These are phyloP conservation scores for Rhinolophus sinicus DNA, from an alignment of 2,113 vertebrate genomes.

Conservation along the genomic window DNA sequence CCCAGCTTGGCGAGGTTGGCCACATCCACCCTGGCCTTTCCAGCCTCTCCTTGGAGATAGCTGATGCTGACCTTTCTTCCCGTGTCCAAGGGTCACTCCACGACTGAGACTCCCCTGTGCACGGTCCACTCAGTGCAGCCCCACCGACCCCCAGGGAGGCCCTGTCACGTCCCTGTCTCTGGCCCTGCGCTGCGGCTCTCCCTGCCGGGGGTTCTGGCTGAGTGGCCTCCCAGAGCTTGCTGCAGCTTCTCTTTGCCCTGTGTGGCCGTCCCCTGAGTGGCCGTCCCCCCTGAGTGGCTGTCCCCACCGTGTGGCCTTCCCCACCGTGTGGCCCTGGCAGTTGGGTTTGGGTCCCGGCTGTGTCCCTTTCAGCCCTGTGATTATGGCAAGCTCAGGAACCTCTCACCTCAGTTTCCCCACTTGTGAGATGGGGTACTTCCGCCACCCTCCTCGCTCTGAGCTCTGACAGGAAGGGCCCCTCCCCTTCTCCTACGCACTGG, in stretches of 20 bases:
- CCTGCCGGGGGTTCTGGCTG: not conserved
- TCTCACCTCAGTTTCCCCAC: not conserved
- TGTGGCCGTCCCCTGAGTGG: not conserved
- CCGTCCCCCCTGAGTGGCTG: not conserved
- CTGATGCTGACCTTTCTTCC: too few species aligned
- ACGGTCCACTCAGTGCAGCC: not conserved
- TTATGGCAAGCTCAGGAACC: accelerated
- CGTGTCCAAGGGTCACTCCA: not conserved
- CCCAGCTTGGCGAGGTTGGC: too few species aligned
- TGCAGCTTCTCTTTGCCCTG: not conserved
- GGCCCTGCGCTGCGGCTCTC: not conserved
- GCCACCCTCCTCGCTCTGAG: too few species aligned
- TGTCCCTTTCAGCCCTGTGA: accelerated
- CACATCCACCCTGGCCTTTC: too few species aligned
- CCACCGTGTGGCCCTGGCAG: too few species aligned
- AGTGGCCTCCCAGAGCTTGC: not conserved
- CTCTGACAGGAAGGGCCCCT: accelerated
- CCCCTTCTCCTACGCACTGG: accelerated
- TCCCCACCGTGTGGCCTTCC: not conserved
- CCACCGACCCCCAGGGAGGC: too few species aligned
- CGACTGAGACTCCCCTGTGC: not conserved
- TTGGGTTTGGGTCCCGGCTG: not conserved
- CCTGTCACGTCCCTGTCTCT: not conserved
- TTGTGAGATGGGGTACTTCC: not conserved
- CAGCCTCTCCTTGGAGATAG: too few species aligned